Evolutionary conservation across 2,113 vertebrate species (phyloP), one percentile per base, ranked within the genome.

Genomic region (Syngnathus floridae): DNA sequence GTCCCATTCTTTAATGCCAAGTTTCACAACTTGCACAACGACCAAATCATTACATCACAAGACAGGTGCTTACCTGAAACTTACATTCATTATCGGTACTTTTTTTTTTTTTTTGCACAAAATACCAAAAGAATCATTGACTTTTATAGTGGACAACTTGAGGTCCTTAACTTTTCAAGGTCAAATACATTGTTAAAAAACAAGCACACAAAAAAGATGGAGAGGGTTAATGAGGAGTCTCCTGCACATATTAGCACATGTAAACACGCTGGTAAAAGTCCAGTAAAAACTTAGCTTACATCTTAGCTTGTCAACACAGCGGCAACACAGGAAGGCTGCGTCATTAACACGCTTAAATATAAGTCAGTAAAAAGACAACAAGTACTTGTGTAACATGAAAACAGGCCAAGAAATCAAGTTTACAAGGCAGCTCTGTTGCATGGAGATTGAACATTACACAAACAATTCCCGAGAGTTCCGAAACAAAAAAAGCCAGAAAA

Each of bases 171-270:
- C 45, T 52, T 12, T 48, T 59, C 48, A 73, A 72, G 72, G 52
- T 52, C 65, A 56, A 59, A 73, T 66, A 56, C 62, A 72, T 54
- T 65, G 8, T 54, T 51, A 26, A 72, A 36, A 73, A 71, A 73
- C 46, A 64, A 79, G 67, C 61, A 75, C 60, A 41, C 64, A 66
- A 80, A 79, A 78, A 80, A 77, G 73, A 82, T 70, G 74, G 79
- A 79, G 73, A 74, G 76, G 70, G 76, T 86, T 85, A 88, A 88
- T 75, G 83, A 79, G 77, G 69, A 84, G 80, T 80, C 79, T 82
- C 75, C 62, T 65, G 60, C 65, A 59, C 65, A 49, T 62, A n/a
- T 12, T 35, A 46, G 46, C 68, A 75, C 75, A 73, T 31, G 66
- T 77, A 75, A 85, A 80, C 73, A 52, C 64, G 31, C 12, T 43